These are phyloP conservation scores for Aphelenchoides besseyi DNA, from an alignment of 1,140 invertebrate species.

Conservation along the genomic window DNA sequence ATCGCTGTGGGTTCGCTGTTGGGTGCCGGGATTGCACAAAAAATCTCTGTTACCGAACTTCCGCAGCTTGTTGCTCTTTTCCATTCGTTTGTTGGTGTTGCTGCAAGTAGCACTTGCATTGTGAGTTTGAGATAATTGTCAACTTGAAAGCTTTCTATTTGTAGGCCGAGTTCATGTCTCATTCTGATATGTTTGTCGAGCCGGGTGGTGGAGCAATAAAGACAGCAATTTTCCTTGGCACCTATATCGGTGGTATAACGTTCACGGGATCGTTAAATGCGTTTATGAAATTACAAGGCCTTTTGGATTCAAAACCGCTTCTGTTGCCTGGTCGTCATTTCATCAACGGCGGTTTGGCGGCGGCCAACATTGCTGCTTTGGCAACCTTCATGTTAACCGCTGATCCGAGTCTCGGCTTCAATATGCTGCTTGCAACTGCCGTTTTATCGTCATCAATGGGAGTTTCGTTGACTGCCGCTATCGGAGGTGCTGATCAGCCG, in stretches of 20 bases:
- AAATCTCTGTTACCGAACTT: slow-evolving; percentile 73
- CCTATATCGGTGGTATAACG: slow-evolving; percentile 83
- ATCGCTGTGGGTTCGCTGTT: slow-evolving; percentile 68
- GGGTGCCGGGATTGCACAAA: slow-evolving; percentile 34
- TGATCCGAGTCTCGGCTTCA: slow-evolving; percentile 69
- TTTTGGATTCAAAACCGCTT: slow-evolving; percentile 75
- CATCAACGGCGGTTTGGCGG: slow-evolving; percentile 72
- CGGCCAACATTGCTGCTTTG: slow-evolving; percentile 73
- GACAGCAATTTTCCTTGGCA: slow-evolving; percentile 80
- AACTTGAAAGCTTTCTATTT: background rate
- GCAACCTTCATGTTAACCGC: slow-evolving; percentile 71
- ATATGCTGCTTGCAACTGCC: slow-evolving; percentile 73
- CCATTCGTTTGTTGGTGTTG: slow-evolving; percentile 81
- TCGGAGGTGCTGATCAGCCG: slow-evolving; percentile 71
- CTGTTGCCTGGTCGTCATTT: slow-evolving; percentile 78
- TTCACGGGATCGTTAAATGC: slow-evolving; percentile 83
- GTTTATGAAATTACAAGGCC: slow-evolving; percentile 84
- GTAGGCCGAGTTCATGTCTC: slow-evolving; percentile 74
- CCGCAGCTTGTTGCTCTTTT: slow-evolving; percentile 84
- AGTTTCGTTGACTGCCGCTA: slow-evolving; percentile 80
- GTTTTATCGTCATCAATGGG: slow-evolving; percentile 75
- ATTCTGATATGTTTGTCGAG: slow-evolving; percentile 79
- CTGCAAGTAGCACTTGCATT: slow-evolving; percentile 77
- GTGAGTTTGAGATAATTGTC: background rate
- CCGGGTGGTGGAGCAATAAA: slow-evolving; percentile 78